Evolutionary conservation across 2,888 invertebrate species (phyloP).

Genomic region (Galeruca laticollis): DNA sequence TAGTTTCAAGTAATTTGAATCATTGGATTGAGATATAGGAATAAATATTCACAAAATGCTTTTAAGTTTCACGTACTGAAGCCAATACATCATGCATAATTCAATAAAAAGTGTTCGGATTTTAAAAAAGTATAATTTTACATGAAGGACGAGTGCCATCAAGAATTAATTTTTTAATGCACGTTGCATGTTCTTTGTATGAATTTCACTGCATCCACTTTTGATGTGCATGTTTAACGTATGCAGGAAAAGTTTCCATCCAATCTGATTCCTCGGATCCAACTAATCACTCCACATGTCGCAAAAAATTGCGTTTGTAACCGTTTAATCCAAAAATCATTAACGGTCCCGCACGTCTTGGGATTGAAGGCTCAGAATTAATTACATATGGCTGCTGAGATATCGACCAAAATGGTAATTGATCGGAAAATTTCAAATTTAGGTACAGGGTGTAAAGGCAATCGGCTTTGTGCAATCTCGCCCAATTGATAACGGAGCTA

Average conservation of each 20-base stretch:
- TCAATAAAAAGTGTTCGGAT: not conserved
- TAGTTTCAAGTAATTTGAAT: too few relatives aligned
- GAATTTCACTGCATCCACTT: not conserved
- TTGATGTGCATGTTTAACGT: not conserved
- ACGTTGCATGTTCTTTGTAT: not conserved
- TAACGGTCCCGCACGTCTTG: slow-evolving; percentile 5
- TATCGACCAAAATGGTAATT: slow-evolving; percentile 25
- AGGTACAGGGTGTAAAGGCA: slow-evolving; percentile 47
- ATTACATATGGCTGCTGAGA: slow-evolving; percentile 6
- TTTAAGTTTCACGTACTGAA: not conserved
- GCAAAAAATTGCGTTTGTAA: slow-evolving; percentile 7
- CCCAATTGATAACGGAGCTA: not conserved
- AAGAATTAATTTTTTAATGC: not conserved
- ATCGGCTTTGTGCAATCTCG: not conserved
- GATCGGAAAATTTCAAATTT: slow-evolving; percentile 26
- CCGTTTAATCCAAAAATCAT: slow-evolving; percentile 4
- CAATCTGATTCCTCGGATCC: not conserved
- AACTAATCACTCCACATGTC: not conserved
- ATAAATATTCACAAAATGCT: too few relatives aligned
- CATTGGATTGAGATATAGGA: too few relatives aligned
- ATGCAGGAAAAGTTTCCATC: not conserved
- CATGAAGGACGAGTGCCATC: not conserved
- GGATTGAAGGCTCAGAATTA: slow-evolving; percentile 13
- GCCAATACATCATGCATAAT: not conserved
- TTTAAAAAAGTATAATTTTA: not conserved